Percentiles rank a stretch among this genome's conserved stretches.
Evolutionary conservation across 2,797 vertebrate species (phyloP).

Genomic region (Hoplostethus atlanticus): DNA sequence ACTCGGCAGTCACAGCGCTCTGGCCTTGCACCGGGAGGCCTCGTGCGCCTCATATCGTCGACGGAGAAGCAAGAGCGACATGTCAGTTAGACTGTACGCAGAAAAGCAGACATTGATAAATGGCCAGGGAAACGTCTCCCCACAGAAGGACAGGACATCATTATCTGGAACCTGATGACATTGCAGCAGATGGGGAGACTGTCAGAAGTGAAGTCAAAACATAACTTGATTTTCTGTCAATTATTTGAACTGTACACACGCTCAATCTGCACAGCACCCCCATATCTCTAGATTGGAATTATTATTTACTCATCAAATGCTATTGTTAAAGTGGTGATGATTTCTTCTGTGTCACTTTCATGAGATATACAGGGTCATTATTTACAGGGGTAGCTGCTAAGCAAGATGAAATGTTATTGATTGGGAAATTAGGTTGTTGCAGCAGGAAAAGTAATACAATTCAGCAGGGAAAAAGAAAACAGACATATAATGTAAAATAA

Average conservation of each 20-base stretch:
- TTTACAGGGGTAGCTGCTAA: background rate
- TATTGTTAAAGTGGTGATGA: too few species aligned
- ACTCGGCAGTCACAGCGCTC: constrained; percentile 44
- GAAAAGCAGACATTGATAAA: constrained; percentile 65
- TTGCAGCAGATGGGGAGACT: constrained; percentile 35
- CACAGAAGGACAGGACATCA: constrained; percentile 56
- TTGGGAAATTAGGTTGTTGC: too few species aligned
- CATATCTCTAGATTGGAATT: constrained; percentile 5
- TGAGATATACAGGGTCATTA: too few species aligned
- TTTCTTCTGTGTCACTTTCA: too few species aligned
- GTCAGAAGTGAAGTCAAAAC: constrained; percentile 32
- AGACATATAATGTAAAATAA: too few species aligned
- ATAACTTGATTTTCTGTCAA: constrained; percentile 64
- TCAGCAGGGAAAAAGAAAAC: too few species aligned
- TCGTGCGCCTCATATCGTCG: constrained; percentile 9
- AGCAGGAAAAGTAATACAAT: too few species aligned
- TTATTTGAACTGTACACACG: constrained; percentile 13
- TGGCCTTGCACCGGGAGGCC: constrained; percentile 49
- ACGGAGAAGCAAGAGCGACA: constrained; percentile 39
- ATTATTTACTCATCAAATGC: too few species aligned
- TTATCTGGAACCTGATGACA: constrained; percentile 52
- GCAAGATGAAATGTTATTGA: background rate
- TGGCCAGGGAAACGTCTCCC: constrained; percentile 48
- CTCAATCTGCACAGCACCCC: background rate
- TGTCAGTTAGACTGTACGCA: constrained; percentile 48